phyloP scores from a whole-genome alignment of 2,113 vertebrate species.

The Proteles cristata region DNA sequence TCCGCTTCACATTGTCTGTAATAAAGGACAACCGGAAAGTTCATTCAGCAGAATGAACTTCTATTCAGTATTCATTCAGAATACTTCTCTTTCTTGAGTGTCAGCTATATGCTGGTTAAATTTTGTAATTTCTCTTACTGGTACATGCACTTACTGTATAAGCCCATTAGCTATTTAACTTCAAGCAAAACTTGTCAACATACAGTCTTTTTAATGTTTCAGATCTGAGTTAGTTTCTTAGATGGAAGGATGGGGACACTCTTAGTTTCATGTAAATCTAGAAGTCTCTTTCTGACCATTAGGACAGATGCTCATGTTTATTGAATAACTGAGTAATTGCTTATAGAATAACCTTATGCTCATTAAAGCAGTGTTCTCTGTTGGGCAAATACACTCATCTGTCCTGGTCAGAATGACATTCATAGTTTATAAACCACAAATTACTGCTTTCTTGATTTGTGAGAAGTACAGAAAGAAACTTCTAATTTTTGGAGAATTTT shows the following conservation, averaged over 20 bases:
- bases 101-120: neutral
- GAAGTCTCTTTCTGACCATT: neutral
- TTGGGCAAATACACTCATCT: neutral
- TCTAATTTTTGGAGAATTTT: neutral
- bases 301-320: neutral
- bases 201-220: neutral
- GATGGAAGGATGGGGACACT: neutral
- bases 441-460: neutral
- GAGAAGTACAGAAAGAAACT: neutral
- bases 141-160: neutral
- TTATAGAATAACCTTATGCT: neutral
- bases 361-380: neutral
- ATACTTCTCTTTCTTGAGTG: neutral
- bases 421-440: neutral
- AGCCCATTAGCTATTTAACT: neutral
- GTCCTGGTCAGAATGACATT: neutral
- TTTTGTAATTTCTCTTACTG: neutral
- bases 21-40: neutral
- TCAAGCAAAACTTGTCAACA: neutral
- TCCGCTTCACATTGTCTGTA: neutral
- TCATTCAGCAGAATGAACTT: neutral
- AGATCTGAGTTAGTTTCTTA: neutral
- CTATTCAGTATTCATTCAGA: no score
- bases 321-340: neutral
- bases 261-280: neutral